These are phyloP conservation scores for Sakesphorus luctuosus DNA, from an alignment of 2,113 vertebrate species.

Conservation along the genomic window DNA sequence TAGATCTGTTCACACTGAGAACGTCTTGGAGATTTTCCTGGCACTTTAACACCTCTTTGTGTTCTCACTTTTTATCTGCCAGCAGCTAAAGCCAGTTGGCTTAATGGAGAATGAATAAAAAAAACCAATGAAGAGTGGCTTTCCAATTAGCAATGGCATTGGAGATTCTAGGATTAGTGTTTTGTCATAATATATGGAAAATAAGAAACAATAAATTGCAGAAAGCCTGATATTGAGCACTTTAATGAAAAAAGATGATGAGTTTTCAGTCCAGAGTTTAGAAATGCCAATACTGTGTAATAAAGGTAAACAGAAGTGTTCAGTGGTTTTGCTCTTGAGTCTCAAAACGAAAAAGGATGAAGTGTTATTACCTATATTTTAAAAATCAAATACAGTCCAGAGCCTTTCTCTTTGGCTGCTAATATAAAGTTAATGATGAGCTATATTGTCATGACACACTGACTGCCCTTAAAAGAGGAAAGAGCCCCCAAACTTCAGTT, in stretches of 20 bases:
- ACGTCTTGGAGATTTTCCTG: background rate
- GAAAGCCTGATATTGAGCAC: background rate
- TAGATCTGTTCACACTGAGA: background rate
- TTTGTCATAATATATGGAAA: constrained; percentile 46
- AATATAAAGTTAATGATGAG: background rate
- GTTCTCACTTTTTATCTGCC: constrained; percentile 51
- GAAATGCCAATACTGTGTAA: background rate
- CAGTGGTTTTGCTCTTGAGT: background rate
- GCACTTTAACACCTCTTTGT: constrained; percentile 16
- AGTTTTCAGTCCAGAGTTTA: constrained; percentile 24
- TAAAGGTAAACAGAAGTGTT: constrained; percentile 44
- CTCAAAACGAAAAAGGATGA: constrained; percentile 11
- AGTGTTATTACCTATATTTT: background rate
- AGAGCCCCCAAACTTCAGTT: background rate
- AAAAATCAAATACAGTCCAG: background rate
- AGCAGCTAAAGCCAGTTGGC: background rate
- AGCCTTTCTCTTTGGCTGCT: background rate
- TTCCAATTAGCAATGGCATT: constrained; percentile 19
- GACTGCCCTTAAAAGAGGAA: background rate
- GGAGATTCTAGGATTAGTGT: constrained; percentile 45
- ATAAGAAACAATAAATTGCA: constrained; percentile 13
- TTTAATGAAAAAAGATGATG: constrained; percentile 30
- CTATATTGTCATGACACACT: background rate
- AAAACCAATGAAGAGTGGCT: background rate
- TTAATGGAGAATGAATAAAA: background rate